A percentile compares a stretch with the other conserved stretches of the same genome.
Conservation (phyloP, 2,797 vertebrate species). For the Schizopygopsis malacanthus region DNA sequence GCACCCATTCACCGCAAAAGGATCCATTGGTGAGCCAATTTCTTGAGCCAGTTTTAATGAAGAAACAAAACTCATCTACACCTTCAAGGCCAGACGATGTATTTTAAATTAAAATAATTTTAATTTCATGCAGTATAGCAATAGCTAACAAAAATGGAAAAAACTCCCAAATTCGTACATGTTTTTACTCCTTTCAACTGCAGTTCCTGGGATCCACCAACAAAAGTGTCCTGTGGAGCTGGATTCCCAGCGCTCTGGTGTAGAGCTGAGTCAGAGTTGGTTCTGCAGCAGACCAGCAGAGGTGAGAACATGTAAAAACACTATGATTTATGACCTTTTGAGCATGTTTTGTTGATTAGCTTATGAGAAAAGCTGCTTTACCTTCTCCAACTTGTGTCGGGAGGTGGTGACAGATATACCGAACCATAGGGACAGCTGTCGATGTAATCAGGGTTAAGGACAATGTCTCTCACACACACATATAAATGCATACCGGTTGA, state of each 20-base stretch:
- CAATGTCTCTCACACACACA: slow-evolving; percentile 43
- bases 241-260: slow-evolving; percentile 97
- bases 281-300: slow-evolving; percentile 76
- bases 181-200: slow-evolving; percentile 93
- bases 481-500: not conserved
- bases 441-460: slow-evolving; percentile 89
- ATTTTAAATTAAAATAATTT: not conserved
- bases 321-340: slow-evolving; percentile 26
- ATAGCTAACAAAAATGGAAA: not conserved
- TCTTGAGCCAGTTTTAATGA: not conserved
- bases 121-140: not conserved
- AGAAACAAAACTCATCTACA: not conserved
- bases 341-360: slow-evolving; percentile 9
- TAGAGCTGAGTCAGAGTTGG: slow-evolving; percentile 97
- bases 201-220: slow-evolving; percentile 89
- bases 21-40: not conserved
- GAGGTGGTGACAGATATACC: slow-evolving; percentile 95
- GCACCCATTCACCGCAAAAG: not conserved
- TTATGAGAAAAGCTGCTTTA: slow-evolving; percentile 70
- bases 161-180: slow-evolving; percentile 35
- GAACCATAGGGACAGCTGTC: slow-evolving; percentile 98
- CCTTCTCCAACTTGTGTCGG: slow-evolving; percentile 99
- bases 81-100: not conserved
- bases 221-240: slow-evolving; percentile 87
- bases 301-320: slow-evolving; percentile 11